Evolutionary conservation across 2,797 vertebrate genomes (phyloP).

Genomic region (Netta rufina): DNA sequence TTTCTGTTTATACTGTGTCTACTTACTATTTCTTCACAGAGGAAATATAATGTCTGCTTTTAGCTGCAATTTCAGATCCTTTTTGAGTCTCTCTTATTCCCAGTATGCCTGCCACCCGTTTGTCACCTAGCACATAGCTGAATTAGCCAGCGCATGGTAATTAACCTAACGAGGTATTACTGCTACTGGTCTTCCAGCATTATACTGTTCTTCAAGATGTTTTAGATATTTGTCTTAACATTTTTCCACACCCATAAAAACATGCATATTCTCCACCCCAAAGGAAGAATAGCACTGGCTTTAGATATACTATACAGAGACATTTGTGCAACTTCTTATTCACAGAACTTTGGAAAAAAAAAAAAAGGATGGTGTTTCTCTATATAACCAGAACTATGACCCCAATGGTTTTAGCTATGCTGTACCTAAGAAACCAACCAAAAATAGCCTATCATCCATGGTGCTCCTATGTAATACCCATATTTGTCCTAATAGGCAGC

Average conservation of each 20-base stretch:
- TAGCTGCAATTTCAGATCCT: neutral
- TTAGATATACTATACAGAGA: neutral
- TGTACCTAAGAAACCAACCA: neutral
- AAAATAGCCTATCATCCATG: neutral
- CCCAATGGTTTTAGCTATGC: neutral
- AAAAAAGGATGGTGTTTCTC: neutral
- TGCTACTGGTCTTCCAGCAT: neutral
- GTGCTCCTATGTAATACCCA: neutral
- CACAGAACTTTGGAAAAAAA: neutral
- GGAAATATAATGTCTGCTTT: conserved; percentile 42
- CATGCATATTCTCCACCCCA: neutral
- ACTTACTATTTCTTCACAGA: conserved; percentile 3
- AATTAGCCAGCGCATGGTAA: neutral
- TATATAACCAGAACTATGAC: neutral
- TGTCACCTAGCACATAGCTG: neutral
- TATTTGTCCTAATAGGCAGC: neutral
- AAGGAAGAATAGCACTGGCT: neutral
- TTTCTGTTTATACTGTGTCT: conserved; percentile 52
- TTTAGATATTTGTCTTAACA: neutral
- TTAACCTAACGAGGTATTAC: neutral
- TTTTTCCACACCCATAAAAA: neutral
- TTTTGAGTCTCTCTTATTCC: neutral
- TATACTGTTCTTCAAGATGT: neutral
- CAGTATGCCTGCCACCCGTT: neutral
- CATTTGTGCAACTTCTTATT: neutral